A percentile compares a stretch with the other conserved stretches of the same genome.
phyloP scores from a whole-genome alignment of 2,113 vertebrate species.

The Oreochromis aureus region DNA sequence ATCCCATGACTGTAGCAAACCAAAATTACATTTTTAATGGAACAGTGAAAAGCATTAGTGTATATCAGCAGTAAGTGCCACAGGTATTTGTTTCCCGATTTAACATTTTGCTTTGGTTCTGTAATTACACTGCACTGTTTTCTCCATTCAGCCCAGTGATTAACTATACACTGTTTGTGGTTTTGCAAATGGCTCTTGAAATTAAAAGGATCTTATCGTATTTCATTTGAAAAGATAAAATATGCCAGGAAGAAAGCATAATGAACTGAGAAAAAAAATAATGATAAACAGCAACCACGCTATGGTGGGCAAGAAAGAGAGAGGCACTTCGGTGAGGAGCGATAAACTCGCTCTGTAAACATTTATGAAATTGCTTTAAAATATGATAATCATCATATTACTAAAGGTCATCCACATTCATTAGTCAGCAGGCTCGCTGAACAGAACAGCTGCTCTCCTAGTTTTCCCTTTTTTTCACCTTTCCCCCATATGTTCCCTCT shows the following conservation, averaged over 20 bases:
- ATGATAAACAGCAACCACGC: background rate
- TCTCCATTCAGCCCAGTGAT: background rate
- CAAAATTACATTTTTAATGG: background rate
- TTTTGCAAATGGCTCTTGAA: background rate
- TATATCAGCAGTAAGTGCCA: background rate
- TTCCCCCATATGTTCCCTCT: background rate
- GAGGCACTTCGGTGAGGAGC: background rate
- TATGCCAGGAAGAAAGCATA: background rate
- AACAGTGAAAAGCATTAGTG: background rate
- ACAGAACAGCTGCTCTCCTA: constrained; percentile 8
- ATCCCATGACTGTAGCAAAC: background rate
- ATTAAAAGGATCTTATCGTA: background rate
- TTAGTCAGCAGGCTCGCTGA: constrained; percentile 1
- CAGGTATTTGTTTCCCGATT: background rate
- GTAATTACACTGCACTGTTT: background rate
- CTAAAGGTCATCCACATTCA: constrained; percentile 25
- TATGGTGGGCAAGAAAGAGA: background rate
- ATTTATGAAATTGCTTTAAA: background rate
- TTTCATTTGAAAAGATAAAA: background rate
- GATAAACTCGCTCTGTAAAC: background rate
- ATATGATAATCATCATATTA: constrained; percentile 6
- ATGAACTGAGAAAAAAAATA: background rate
- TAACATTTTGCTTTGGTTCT: background rate
- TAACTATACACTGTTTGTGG: background rate
- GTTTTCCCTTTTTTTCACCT: background rate